Evolutionary conservation across 64 coral and sea anemone genomes (phyloP).

Genomic region (Montipora sp.): DNA sequence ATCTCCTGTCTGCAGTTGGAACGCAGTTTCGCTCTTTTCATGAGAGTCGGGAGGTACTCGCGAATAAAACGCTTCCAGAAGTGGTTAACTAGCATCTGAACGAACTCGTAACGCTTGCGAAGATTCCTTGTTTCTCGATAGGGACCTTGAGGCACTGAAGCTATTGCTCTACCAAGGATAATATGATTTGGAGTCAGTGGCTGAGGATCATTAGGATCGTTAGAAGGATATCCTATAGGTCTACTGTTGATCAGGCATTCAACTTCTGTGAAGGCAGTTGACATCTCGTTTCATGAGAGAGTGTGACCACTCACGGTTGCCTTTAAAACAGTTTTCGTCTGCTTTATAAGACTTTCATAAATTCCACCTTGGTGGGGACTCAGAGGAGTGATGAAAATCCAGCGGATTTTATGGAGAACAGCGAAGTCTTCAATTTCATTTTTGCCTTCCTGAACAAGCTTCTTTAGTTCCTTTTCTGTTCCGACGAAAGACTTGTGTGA

Average conservation of each 20-base stretch:
- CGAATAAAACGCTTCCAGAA: too few relatives aligned
- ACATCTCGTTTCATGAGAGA: conserved; percentile 32
- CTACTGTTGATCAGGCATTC: conserved; percentile 14
- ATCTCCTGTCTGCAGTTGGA: too few relatives aligned
- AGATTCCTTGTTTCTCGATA: neutral
- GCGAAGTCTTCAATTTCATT: conserved; percentile 42
- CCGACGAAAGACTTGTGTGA: conserved; percentile 36
- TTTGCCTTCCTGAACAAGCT: conserved; percentile 21
- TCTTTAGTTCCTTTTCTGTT: conserved; percentile 19
- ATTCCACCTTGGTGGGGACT: conserved; percentile 66
- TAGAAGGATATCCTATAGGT: conserved; percentile 35
- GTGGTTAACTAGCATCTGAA: too few relatives aligned
- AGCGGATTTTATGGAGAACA: conserved; percentile 11
- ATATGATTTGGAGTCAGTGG: conserved; percentile 9
- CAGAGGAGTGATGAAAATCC: conserved; percentile 33
- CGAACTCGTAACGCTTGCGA: too few relatives aligned
- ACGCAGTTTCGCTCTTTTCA: too few relatives aligned
- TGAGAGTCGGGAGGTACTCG: too few relatives aligned
- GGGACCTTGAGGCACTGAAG: neutral
- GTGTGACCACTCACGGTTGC: conserved; percentile 5
- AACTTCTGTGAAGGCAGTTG: conserved; percentile 11
- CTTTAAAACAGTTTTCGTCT: conserved; percentile 19
- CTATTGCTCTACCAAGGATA: conserved; percentile 39
- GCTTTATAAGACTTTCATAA: conserved; percentile 44
- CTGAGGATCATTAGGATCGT: too few relatives aligned